Base-by-base conservation (phyloP, 2,888 invertebrate genomes). In the Osedax frankpressi region DNA sequence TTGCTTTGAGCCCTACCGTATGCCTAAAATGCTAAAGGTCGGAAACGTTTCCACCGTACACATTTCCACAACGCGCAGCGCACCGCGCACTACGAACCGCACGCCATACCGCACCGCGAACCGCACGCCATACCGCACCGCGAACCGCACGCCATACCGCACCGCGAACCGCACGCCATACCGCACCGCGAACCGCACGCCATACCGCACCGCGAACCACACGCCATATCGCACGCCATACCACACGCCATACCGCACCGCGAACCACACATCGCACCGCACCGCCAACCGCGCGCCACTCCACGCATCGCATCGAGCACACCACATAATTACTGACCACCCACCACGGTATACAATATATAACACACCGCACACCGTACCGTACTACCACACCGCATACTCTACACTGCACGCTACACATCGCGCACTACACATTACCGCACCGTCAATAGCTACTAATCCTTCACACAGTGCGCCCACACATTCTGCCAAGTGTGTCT, bases 1-100 rank as follows among this genome's bases (percentile, higher is more conserved):
- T 65, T 78, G 78, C 30, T 78, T 78, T 72, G 78, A 78, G 26
- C 25, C 74, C 3, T 78, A 76, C 72, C 62, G 73, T 30, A 74
- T 59, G 28, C 78, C 78, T 6, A 78, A 78, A 65, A 78, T 78
- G 77, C 75, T 78, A 60, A 71, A 74, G n/a, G 78, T 78, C 67
- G 78, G 76, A 1, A 44, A 78, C 74, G 77, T 78, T 2, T 78
- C 76, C 73, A 77, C 76, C 69, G 30, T 70, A 19, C 14, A 19
- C 14, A 59, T n/a, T n/a, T n/a, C n/a, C 44, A 44, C 19, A 11
- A 19, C 19, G 19, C 44, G 44, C 44, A 11, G 44, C 19, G 19
- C 19, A 44, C 19, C 19, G 44, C 19, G 19, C 44, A 44, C 44
- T 11, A 11, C 19, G 19, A 11, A 44, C 19, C n/a, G n/a, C n/a